phyloP scores from a whole-genome alignment of 2,888 invertebrate species.

The Troides helena region DNA sequence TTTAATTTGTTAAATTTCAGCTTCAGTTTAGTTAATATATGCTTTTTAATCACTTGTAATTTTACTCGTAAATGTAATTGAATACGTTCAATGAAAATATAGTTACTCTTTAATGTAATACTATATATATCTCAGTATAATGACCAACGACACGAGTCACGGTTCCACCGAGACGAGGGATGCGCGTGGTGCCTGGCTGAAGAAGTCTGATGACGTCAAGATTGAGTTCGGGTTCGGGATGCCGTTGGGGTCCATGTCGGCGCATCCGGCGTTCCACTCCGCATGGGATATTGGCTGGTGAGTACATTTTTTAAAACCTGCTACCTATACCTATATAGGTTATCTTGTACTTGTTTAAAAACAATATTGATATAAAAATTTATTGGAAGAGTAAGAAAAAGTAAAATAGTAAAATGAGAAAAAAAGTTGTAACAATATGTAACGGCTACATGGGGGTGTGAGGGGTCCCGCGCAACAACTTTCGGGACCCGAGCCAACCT shows the following conservation, averaged over 20 bases:
- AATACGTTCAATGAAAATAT: not conserved
- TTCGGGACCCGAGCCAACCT: too few relatives aligned
- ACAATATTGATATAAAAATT: not conserved
- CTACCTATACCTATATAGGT: too few relatives aligned
- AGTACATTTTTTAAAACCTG: slow-evolving; percentile 34
- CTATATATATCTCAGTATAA: slow-evolving; percentile 33
- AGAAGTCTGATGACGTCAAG: slow-evolving; percentile 75
- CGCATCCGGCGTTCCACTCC: slow-evolving; percentile 77
- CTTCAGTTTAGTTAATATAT: too few relatives aligned
- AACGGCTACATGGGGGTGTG: too few relatives aligned
- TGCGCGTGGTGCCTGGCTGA: slow-evolving; percentile 52
- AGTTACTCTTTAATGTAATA: not conserved
- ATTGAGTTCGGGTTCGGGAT: slow-evolving; percentile 76
- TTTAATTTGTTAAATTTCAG: too few relatives aligned
- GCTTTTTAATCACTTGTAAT: too few relatives aligned
- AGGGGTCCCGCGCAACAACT: too few relatives aligned
- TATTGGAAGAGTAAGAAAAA: too few relatives aligned
- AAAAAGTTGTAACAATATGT: too few relatives aligned
- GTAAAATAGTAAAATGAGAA: too few relatives aligned
- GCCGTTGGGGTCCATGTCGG: slow-evolving; percentile 76
- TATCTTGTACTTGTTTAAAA: not conserved
- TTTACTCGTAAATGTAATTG: too few relatives aligned
- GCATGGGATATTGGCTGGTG: slow-evolving; percentile 79
- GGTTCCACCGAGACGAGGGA: slow-evolving; percentile 42
- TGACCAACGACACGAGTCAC: slow-evolving; percentile 60